phyloP scores from a whole-genome alignment of 2,113 vertebrate species.

The Mugil cephalus region DNA sequence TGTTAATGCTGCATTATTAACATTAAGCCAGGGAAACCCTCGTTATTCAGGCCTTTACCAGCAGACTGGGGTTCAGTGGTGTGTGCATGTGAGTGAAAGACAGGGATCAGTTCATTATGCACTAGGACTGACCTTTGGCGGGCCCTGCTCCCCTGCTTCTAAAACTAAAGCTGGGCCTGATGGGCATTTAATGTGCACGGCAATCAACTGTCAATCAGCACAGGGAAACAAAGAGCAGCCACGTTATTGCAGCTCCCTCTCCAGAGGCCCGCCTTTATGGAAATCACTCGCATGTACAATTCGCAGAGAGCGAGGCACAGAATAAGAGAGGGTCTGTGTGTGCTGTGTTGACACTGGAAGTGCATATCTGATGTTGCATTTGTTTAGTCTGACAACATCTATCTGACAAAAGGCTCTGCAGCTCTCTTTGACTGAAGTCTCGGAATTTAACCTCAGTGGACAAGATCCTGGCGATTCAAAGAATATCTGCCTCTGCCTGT shows the following conservation, averaged over 20 bases:
- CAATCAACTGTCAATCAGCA: constrained; percentile 83
- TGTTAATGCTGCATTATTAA: constrained; percentile 62
- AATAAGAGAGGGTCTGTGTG: constrained; percentile 2
- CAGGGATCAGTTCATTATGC: constrained; percentile 78
- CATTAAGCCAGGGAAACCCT: constrained; percentile 33
- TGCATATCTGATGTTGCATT: constrained; percentile 24
- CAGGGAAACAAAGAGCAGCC: constrained; percentile 76
- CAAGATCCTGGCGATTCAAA: constrained; percentile 57
- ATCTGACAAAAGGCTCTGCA: constrained; percentile 25
- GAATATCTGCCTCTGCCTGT: constrained; percentile 49
- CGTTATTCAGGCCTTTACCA: constrained; percentile 56
- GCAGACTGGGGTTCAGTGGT: constrained; percentile 1
- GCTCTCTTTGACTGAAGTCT: constrained; percentile 21
- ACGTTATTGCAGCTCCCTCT: constrained; percentile 77
- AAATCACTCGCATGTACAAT: constrained; percentile 71
- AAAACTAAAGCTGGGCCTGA: constrained; percentile 80
- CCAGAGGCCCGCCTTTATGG: constrained; percentile 77
- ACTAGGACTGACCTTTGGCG: constrained; percentile 75
- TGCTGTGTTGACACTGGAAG: constrained; percentile 4
- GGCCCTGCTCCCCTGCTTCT: constrained; percentile 68
- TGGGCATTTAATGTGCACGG: constrained; percentile 82
- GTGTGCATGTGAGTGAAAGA: constrained; percentile 11
- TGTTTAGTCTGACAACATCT: constrained; percentile 31
- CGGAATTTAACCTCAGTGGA: constrained; percentile 37
- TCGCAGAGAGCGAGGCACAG: constrained; percentile 23